These are phyloP conservation scores for Nasua narica DNA, from an alignment of 2,797 vertebrate genomes.

Conservation along the genomic window DNA sequence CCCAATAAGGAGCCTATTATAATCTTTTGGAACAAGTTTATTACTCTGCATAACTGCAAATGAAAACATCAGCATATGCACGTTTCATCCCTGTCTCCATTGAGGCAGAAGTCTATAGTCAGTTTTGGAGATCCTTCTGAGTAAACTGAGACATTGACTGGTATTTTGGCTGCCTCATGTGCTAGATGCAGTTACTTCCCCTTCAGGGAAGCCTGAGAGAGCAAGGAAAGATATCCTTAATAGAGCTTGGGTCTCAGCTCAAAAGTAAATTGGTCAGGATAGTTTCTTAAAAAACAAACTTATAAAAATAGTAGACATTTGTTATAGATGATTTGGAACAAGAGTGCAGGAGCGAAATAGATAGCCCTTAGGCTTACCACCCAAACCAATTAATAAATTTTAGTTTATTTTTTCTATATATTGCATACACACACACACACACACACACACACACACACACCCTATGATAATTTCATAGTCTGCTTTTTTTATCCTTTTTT, in stretches of 20 bases:
- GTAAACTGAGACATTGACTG: not conserved
- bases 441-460: not conserved
- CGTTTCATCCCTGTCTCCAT: not conserved
- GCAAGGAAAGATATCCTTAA: not conserved
- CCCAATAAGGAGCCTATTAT: not conserved
- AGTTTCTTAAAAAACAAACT: not conserved
- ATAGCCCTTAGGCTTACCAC: not conserved
- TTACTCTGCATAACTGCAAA: not conserved
- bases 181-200: not conserved
- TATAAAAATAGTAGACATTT: not conserved
- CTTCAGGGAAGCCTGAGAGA: not conserved
- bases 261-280: not conserved
- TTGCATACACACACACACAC: not conserved
- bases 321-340: not conserved
- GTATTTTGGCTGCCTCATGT: not conserved
- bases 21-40: not conserved
- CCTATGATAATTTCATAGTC: not conserved
- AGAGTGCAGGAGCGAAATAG: not conserved
- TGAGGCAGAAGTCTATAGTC: not conserved
- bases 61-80: not conserved
- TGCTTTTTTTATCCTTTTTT: not conserved
- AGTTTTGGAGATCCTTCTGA: not conserved
- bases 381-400: not conserved
- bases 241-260: not conserved
- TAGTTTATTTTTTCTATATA: conserved; percentile 1